These are phyloP conservation scores for Drosophila borborema DNA, from an alignment of 2,888 invertebrate species.

Conservation along the genomic window DNA sequence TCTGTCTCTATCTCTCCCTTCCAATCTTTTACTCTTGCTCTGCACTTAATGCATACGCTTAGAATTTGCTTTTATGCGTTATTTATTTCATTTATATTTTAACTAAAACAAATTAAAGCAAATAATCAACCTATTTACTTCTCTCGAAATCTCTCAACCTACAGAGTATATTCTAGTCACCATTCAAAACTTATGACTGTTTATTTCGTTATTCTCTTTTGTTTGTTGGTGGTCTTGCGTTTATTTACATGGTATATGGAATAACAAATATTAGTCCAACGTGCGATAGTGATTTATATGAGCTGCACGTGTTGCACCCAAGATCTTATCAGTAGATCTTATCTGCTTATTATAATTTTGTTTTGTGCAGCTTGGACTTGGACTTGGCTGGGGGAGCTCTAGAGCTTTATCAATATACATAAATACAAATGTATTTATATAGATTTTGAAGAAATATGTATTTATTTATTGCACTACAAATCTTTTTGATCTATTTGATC, in stretches of 20 bases:
- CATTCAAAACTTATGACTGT: not conserved
- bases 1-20: conserved; percentile 12
- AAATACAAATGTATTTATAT: not conserved
- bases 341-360: conserved; percentile 49
- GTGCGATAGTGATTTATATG: conserved; percentile 72
- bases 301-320: conserved; percentile 58
- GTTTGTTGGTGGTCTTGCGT: conserved; percentile 17
- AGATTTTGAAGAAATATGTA: not conserved
- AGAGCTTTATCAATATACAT: not conserved
- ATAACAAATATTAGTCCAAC: conserved; percentile 52
- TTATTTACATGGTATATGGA: conserved; percentile 15
- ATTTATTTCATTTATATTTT: not conserved
- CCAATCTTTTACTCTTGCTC: not conserved
- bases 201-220: conserved; percentile 15
- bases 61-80: conserved; percentile 2
- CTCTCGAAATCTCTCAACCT: not conserved
- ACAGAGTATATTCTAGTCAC: not conserved
- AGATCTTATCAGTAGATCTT: conserved; percentile 35
- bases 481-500: conserved; percentile 3
- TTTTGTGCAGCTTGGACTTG: not conserved
- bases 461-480: not conserved
- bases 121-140: too few species aligned
- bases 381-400: not conserved
- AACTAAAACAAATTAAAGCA: not conserved
- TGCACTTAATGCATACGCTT: conserved; percentile 24